Evolutionary conservation across 1,140 invertebrate species (phyloP).

Genomic region (Fopius arisanus): DNA sequence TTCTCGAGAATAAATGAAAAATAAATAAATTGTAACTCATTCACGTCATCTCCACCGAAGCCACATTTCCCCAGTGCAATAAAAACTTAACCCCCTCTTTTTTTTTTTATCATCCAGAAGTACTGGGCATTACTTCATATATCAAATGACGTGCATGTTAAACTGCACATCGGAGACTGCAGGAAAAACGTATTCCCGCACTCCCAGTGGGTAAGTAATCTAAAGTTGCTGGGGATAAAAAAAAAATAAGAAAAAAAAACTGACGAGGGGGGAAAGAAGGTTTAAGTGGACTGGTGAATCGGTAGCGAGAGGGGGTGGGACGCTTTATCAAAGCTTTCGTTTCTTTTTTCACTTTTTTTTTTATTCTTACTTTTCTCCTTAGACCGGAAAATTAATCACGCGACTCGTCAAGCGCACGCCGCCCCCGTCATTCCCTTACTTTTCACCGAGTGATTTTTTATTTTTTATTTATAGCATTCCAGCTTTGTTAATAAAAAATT

Average conservation of each 20-base stretch:
- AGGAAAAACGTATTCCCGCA: background rate
- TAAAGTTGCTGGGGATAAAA: background rate
- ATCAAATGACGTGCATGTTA: conserved; percentile 9
- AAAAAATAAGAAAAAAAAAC: background rate
- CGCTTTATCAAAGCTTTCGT: conserved; percentile 7
- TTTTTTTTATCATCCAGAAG: background rate
- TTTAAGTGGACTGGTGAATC: conserved; percentile 9
- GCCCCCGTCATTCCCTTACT: background rate
- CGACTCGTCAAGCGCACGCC: background rate
- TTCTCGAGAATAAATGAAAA: too few relatives aligned
- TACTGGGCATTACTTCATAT: background rate
- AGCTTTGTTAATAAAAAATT: too few relatives aligned
- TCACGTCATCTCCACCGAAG: too few relatives aligned
- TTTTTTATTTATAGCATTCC: too few relatives aligned
- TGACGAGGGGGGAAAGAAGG: background rate
- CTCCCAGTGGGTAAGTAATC: conserved; percentile 7
- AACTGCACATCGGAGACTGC: conserved; percentile 3
- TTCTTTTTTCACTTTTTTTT: background rate
- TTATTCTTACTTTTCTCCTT: background rate
- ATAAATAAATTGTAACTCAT: too few relatives aligned
- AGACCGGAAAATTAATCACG: conserved; percentile 5
- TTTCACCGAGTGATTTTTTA: background rate
- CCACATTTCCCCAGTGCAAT: too few relatives aligned
- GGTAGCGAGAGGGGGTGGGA: background rate
- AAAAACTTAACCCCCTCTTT: background rate